Evolutionary conservation across 1,140 invertebrate species (phyloP), one percentile per base, ranked within the genome.

Genomic region (Cherax destructor): DNA sequence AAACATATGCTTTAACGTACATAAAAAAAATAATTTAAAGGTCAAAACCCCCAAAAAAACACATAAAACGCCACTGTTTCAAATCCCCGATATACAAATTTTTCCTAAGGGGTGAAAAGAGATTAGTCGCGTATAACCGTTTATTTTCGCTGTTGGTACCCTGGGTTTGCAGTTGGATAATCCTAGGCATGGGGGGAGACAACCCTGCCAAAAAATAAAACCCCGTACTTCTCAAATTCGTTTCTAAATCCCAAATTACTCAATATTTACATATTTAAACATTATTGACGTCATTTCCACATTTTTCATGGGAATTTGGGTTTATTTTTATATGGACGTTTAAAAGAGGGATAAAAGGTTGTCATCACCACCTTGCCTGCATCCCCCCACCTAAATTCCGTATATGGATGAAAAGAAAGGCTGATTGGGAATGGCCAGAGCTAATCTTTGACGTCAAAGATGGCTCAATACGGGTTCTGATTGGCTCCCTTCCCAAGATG

Each of bases 141-240:
- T 86, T 91, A 86, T 91, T 18, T 5, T 59, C 76, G 13, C 89
- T 79, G 56, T 79, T 86, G 83, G n/a, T 16, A 79, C 89, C 74
- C 89, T 85, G 81, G 83, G 89, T 91, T 85, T 91, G 89, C 89
- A 91, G 89, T 91, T 76, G 89, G 89, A 91, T 91, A 91, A 91
- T 91, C 89, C 89, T 76, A 79, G 89, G 83, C 83, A 91, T 61
- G 89, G 86, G 83, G 52, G 50, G 21, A 24, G 83, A 41, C 77
- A 30, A 41, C 11, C 74, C 13, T 91, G 89, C n/a, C 89, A 47
- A 76, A 69, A 6, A 72, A 86, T 21, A 59, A 83, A 18, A 18
- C 11, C 21, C 7, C 18, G 0, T 65, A 65, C 18, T 65, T 16
- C 61, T 21, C 16, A 59, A 10, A 59, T 59, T 65, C 52, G 52